Conservation (phyloP, 2,888 invertebrate species). For the Siphonodentalium dalli region DNA sequence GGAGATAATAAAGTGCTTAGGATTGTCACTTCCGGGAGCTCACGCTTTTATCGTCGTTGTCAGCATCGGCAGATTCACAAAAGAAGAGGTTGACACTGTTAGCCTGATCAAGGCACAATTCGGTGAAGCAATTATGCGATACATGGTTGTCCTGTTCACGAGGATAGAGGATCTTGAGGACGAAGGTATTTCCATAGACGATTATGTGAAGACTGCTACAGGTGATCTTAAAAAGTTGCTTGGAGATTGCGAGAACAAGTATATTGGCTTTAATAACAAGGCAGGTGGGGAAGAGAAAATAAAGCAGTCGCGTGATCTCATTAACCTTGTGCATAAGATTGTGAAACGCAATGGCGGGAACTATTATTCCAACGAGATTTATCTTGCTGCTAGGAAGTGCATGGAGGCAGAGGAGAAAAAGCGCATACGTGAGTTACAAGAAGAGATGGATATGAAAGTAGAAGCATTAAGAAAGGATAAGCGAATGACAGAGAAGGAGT, state of each 20-base stretch:
- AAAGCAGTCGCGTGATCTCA: conserved; percentile 16
- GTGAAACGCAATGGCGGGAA: conserved; percentile 13
- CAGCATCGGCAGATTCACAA: conserved; percentile 21
- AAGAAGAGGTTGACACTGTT: conserved; percentile 24
- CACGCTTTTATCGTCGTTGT: conserved; percentile 26
- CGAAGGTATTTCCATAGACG: conserved; percentile 11
- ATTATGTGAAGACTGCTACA: conserved; percentile 13
- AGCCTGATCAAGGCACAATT: conserved; percentile 16
- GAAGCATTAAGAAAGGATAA: too few species aligned
- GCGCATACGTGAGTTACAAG: conserved; percentile 1
- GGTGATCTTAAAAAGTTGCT: conserved; percentile 8
- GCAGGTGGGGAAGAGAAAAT: conserved; percentile 2
- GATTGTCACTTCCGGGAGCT: conserved; percentile 24
- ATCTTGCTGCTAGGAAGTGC: conserved; percentile 13
- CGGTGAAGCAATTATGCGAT: conserved; percentile 17
- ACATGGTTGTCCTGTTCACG: conserved; percentile 27
- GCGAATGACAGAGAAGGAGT: too few species aligned
- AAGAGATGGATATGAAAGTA: too few species aligned
- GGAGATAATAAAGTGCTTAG: conserved; percentile 28
- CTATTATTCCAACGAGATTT: conserved; percentile 26
- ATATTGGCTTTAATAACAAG: conserved; percentile 22
- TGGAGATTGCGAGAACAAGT: conserved; percentile 6
- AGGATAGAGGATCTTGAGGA: conserved; percentile 20
- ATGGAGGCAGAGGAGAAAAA: conserved; percentile 6
- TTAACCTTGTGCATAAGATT: conserved; percentile 17